Conservation (phyloP, 2,113 vertebrate species). For the Girardinichthys multiradiatus region DNA sequence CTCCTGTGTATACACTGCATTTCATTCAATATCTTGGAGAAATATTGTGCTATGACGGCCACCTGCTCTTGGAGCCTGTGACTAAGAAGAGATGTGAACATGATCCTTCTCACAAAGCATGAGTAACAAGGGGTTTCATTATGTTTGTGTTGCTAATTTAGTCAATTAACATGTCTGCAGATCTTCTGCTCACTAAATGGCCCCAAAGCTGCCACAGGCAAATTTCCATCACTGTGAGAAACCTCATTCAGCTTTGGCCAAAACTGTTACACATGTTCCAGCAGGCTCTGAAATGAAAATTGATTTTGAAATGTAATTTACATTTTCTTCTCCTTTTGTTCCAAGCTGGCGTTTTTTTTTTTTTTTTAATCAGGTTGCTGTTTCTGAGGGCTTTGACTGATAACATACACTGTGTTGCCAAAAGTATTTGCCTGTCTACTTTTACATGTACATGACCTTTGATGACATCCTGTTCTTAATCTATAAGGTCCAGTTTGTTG, state of each 20-base stretch:
- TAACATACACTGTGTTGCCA: too few relatives aligned
- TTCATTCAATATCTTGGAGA: slow-evolving; percentile 40
- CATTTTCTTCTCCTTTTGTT: slow-evolving; percentile 38
- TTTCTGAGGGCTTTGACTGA: background rate
- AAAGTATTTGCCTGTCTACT: too few relatives aligned
- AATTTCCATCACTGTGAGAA: slow-evolving; percentile 34
- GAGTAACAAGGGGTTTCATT: slow-evolving; percentile 34
- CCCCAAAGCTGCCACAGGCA: slow-evolving; percentile 36
- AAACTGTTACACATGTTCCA: slow-evolving; percentile 41
- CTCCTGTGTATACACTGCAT: slow-evolving; percentile 25
- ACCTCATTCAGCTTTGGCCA: slow-evolving; percentile 44
- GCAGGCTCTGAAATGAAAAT: slow-evolving; percentile 50
- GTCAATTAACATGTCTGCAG: slow-evolving; percentile 40
- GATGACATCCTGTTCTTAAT: too few relatives aligned
- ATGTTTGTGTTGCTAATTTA: slow-evolving; percentile 39
- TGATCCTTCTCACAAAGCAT: slow-evolving; percentile 8
- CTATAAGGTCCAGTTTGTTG: too few relatives aligned
- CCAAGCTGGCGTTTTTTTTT: slow-evolving; percentile 25
- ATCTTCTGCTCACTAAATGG: slow-evolving; percentile 26
- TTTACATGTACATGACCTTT: too few relatives aligned
- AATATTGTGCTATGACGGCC: slow-evolving; percentile 38
- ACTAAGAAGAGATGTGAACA: slow-evolving; percentile 22
- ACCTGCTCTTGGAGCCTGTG: slow-evolving; percentile 3
- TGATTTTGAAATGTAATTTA: slow-evolving; percentile 66
- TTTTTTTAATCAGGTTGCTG: slow-evolving; percentile 57